Base-by-base conservation (phyloP, 2,888 invertebrate species). In the Cephonodes hylas region DNA sequence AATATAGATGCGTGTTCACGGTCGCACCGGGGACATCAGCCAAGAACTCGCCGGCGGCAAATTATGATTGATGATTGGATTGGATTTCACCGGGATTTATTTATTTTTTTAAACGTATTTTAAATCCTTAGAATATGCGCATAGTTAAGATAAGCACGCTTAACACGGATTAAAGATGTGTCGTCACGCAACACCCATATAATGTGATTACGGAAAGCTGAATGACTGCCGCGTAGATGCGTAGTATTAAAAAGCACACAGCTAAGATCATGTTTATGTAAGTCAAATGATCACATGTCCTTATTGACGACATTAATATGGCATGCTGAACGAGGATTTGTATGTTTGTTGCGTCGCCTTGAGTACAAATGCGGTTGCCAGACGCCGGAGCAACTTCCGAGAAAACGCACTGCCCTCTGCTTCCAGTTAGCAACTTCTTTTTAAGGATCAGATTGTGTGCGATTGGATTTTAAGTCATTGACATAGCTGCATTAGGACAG, bases 1-100 rank as follows among this genome's bases (percentile, higher is more conserved):
- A 84, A 87, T 85, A 83, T 91, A 91, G 84, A 73, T 58, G 61
- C 73, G 75, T 76, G 77, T 80, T 86, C 89, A 89, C 85, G 89
- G 90, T 85, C 88, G 82, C 64, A 63, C 63, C 74, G 73, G 75
- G 71, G 83, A 84, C 84, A 84, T 71, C 76, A 80, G 88, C 88
- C 89, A 89, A 86, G 79, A 85, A 80, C 77, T 77, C 79, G 79
- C 78, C 74, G 78, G 83, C 78, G 80, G 84, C 85, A 89, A 89
- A 89, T 89, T 89, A 85, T 89, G 88, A 89, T 83, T 82, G 84
- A 89, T 89, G 79, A 80, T 79, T 71, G 75, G 78, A 74, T 83
- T 79, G 75, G 71, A 77, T 85, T 84, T 81, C 81, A 76, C 71
- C 64, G 66, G 64, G 71, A 71, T 70, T 74, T 70, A 70, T 74